Evolutionary conservation across 2,888 invertebrate genomes (phyloP).

Genomic region (Cepaea hortensis): DNA sequence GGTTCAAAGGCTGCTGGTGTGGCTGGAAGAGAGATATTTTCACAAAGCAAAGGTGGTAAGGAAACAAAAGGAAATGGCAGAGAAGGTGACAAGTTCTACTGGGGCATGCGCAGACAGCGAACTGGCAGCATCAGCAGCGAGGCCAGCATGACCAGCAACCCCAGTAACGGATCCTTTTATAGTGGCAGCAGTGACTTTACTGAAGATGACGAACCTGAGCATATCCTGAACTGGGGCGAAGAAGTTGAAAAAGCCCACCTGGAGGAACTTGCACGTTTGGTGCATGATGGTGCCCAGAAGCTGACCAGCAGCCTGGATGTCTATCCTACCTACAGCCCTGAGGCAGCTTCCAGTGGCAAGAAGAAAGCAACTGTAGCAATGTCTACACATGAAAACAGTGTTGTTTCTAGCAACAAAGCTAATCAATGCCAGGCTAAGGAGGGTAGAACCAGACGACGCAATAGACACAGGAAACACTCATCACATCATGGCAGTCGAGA

Average conservation of each 20-base stretch:
- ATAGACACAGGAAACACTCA: conserved; percentile 36
- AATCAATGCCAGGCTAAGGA: conserved; percentile 55
- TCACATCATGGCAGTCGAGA: conserved; percentile 52
- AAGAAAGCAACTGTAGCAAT: conserved; percentile 35
- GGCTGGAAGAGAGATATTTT: conserved; percentile 17
- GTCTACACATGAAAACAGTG: conserved; percentile 47
- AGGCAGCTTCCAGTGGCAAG: background rate
- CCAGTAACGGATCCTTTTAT: conserved; percentile 57
- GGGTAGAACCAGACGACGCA: conserved; percentile 30
- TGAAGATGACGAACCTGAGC: conserved; percentile 49
- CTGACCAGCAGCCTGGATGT: conserved; percentile 65
- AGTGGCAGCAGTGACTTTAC: conserved; percentile 49
- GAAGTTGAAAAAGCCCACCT: conserved; percentile 63
- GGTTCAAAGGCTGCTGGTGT: conserved; percentile 22
- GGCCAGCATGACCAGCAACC: conserved; percentile 66
- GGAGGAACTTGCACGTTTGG: conserved; percentile 66
- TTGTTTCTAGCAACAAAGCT: conserved; percentile 59
- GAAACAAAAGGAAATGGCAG: conserved; percentile 43
- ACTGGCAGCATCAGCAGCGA: conserved; percentile 66
- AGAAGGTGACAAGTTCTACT: conserved; percentile 49
- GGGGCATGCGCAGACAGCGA: conserved; percentile 59
- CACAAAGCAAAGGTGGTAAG: conserved; percentile 41
- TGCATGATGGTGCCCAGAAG: conserved; percentile 68
- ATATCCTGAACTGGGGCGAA: conserved; percentile 65
- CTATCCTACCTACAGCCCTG: conserved; percentile 38